phyloP scores from a whole-genome alignment of 2,888 invertebrate genomes.

The Cepaea hortensis region DNA sequence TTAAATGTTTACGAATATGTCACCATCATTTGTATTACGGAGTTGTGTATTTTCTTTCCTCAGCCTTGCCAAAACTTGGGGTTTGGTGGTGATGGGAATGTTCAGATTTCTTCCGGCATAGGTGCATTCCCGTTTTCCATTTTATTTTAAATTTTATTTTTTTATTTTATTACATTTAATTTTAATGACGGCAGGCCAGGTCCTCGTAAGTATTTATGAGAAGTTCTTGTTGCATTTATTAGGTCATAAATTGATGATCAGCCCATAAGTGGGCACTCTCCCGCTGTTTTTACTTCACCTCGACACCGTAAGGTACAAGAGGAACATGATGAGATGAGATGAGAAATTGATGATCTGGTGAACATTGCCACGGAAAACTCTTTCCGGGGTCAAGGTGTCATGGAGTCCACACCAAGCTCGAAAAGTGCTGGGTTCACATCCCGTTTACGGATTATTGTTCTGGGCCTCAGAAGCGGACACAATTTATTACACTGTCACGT shows the following conservation, averaged over 20 bases:
- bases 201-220: slow-evolving; percentile 68
- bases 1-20: too few species aligned
- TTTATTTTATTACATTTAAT: slow-evolving; percentile 86
- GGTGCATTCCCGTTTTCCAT: slow-evolving; percentile 97
- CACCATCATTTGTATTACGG: background rate
- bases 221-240: background rate
- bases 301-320: slow-evolving; percentile 79
- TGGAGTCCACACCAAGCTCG: too few species aligned
- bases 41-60: background rate
- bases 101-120: slow-evolving; percentile 98
- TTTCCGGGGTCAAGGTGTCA: too few species aligned
- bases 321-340: too few species aligned
- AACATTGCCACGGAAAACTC: too few species aligned
- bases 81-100: slow-evolving; percentile 92
- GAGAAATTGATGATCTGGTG: too few species aligned
- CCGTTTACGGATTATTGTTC: too few species aligned
- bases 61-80: slow-evolving; percentile 86
- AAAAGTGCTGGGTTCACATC: too few species aligned
- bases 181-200: slow-evolving; percentile 90
- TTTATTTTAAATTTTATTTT: slow-evolving; percentile 71
- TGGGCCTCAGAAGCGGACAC: too few species aligned
- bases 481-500: too few species aligned
- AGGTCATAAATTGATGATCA: slow-evolving; percentile 83
- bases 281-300: too few species aligned
- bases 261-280: slow-evolving; percentile 80